Percentiles rank a stretch among this genome's conserved stretches.
phyloP scores from a whole-genome alignment of 2,888 invertebrate genomes.

The Dryadula phaetusa region DNA sequence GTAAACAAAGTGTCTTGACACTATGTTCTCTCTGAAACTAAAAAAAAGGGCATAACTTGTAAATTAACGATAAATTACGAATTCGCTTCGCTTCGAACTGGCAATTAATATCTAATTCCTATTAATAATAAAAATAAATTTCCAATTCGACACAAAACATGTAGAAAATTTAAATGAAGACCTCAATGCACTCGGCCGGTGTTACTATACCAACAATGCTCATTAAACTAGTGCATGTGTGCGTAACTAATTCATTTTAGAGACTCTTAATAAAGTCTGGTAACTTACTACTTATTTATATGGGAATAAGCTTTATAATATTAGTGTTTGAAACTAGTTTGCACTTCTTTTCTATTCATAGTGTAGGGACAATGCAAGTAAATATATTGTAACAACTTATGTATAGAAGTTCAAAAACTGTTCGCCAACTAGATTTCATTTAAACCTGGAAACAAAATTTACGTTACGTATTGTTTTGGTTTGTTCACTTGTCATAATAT shows the following conservation, averaged over 20 bases:
- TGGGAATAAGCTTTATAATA: conserved; percentile 29
- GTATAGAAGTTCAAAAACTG: not conserved
- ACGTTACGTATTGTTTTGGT: not conserved
- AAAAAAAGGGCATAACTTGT: too few relatives aligned
- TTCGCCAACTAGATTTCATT: conserved; percentile 2
- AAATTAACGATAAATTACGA: too few relatives aligned
- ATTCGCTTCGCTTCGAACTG: too few relatives aligned
- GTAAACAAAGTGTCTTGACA: too few relatives aligned
- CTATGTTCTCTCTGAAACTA: too few relatives aligned
- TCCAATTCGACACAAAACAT: conserved; percentile 33
- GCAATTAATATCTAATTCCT: too few relatives aligned
- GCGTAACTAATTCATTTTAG: conserved; percentile 49
- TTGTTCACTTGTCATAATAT: not conserved
- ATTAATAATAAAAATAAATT: not conserved
- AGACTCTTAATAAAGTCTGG: conserved; percentile 21
- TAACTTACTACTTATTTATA: conserved; percentile 26
- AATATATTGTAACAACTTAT: not conserved
- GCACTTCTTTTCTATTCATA: conserved; percentile 21
- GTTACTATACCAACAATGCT: conserved; percentile 47
- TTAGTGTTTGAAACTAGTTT: not conserved
- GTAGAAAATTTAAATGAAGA: conserved; percentile 45
- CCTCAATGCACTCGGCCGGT: conserved; percentile 44
- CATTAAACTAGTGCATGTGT: conserved; percentile 50
- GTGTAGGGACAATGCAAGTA: conserved; percentile 18
- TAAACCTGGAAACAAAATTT: conserved; percentile 1